Conservation (phyloP, 1,140 invertebrate genomes). For the Hyposmocoma kahamanoa region DNA sequence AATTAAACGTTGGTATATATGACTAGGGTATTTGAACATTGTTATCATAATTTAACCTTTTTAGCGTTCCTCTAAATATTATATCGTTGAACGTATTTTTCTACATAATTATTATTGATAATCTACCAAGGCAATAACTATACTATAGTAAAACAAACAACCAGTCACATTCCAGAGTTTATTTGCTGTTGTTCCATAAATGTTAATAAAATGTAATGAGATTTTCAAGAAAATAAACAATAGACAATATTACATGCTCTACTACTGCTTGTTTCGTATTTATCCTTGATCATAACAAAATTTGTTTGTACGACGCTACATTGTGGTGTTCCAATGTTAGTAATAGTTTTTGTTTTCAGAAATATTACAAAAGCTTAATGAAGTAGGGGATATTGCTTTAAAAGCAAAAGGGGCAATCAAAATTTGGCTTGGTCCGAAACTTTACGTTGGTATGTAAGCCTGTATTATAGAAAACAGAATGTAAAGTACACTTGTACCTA, state of each 20-base stretch:
- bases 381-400: conserved; percentile 31
- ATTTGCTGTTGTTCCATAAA: neutral
- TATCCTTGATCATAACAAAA: neutral
- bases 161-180: neutral
- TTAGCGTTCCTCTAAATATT: too few species aligned
- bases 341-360: conserved; percentile 29
- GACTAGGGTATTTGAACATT: too few species aligned
- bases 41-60: too few species aligned
- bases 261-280: neutral
- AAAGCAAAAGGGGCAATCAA: conserved; percentile 42
- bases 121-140: too few species aligned
- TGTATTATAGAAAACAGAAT: conserved; percentile 2
- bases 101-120: too few species aligned
- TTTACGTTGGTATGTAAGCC: conserved; percentile 47
- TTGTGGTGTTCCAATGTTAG: neutral
- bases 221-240: neutral
- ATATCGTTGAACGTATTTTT: too few species aligned
- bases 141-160: too few species aligned
- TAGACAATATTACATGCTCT: neutral
- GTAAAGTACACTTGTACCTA: conserved; percentile 3
- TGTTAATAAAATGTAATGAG: neutral
- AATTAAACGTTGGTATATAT: too few species aligned
- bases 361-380: conserved; percentile 38
- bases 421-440: conserved; percentile 50
- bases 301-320: neutral